Evolutionary conservation across 1,140 invertebrate species (phyloP).

Genomic region (Diorhabda carinulata): DNA sequence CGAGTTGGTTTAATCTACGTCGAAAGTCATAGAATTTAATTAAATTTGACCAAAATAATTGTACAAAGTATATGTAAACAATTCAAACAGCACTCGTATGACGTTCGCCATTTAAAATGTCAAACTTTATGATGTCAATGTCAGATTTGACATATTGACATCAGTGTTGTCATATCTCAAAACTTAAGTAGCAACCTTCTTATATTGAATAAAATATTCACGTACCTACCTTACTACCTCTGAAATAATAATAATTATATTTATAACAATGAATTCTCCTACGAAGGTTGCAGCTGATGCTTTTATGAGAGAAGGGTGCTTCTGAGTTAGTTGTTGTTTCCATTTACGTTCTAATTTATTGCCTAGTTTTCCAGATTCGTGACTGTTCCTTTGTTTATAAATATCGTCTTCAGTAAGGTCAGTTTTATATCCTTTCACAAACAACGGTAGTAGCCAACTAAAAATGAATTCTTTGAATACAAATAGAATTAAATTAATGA

Average conservation of each 20-base stretch:
- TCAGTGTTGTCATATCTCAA: too few relatives aligned
- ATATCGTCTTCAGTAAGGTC: constrained; percentile 35
- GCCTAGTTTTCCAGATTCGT: constrained; percentile 48
- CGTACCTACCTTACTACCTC: constrained; percentile 49
- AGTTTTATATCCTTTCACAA: constrained; percentile 28
- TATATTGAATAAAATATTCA: constrained; percentile 4
- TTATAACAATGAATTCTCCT: constrained; percentile 38
- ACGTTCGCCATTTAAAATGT: too few relatives aligned
- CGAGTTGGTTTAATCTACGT: too few relatives aligned
- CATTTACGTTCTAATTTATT: constrained; percentile 55
- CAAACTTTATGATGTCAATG: too few relatives aligned
- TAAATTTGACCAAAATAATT: too few relatives aligned
- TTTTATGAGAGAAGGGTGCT: constrained; percentile 41
- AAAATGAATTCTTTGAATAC: constrained; percentile 15
- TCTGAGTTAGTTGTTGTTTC: constrained; percentile 49
- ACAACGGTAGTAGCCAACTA: constrained; percentile 46
- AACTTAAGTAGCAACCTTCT: too few relatives aligned
- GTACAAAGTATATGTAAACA: too few relatives aligned
- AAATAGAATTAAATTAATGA: neutral
- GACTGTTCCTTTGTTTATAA: constrained; percentile 21
- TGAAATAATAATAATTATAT: constrained; percentile 51
- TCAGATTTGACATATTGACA: too few relatives aligned
- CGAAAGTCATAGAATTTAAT: too few relatives aligned
- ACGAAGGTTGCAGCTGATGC: constrained; percentile 21
- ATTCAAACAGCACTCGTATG: too few relatives aligned